Base-by-base conservation (phyloP, 2,797 vertebrate genomes). In the Tenualosa thibaudeaui region DNA sequence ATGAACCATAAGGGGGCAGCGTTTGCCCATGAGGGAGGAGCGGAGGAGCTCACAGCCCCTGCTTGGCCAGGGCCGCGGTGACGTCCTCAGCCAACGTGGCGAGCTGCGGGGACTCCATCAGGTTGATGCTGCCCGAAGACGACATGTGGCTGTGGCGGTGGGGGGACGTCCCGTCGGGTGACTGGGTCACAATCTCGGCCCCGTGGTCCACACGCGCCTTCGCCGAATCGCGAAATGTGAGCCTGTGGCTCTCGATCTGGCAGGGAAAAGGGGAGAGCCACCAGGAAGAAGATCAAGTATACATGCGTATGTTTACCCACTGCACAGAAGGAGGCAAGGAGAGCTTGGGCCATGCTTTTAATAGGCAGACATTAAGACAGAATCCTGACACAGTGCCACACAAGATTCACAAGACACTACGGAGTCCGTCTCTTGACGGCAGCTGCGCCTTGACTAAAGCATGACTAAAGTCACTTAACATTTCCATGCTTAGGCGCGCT, bases 1-100 rank as follows among this genome's bases (percentile, higher is more conserved):
- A 46, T 7, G 37, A 78, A 43, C 37, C 71, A n/a, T 46, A 19
- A 43, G 37, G 53, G 46, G 78, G 75, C 83, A 13, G 65, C 86
- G 84, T 56, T 50, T 84, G 82, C 84, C 51, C 51, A 53, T 3
- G 82, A 82, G 81, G 12, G 12, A 82, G 58, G 24, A 83, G 84
- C 19, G 8, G 15, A 31, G 65, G 6, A n/a, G 60, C 97, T 99
- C 97, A 99, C 96, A 99, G 97, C 94, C 98, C 98, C 96, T 99
- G 98, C 92, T 99, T 99, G 90, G 98, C 98, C 46, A 99, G 96
- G 88, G 98, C 98, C 3, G 98, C 98, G 0, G 97, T 98, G 93
- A 99, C 98, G 60, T 99, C 98, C 93, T 99, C 97, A 0, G 98
- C 98, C 43, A 99, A 95, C 68, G 98, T 99, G 22, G 97, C 97